Evolutionary conservation across 2,797 vertebrate species (phyloP).

Genomic region (Platyrinchus mystaceus): DNA sequence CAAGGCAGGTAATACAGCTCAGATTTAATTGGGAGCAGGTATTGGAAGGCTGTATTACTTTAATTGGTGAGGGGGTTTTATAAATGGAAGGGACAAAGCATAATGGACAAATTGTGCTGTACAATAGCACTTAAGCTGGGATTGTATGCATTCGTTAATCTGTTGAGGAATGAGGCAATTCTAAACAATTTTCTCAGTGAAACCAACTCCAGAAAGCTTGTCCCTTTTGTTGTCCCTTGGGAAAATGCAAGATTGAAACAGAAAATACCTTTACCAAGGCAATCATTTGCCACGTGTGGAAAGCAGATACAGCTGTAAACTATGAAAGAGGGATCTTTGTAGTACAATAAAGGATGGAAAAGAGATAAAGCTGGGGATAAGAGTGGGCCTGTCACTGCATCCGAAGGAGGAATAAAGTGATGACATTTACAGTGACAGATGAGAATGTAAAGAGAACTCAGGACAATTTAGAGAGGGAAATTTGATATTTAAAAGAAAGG

Average conservation of each 20-base stretch:
- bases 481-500: constrained; percentile 95
- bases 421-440: constrained; percentile 97
- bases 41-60: constrained; percentile 93
- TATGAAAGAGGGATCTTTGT: constrained; percentile 89
- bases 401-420: constrained; percentile 88
- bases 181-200: constrained; percentile 98
- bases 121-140: constrained; percentile 92
- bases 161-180: constrained; percentile 99
- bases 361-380: constrained; percentile 86
- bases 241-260: constrained; percentile 99
- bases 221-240: constrained; percentile 93
- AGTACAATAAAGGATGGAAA: constrained; percentile 86
- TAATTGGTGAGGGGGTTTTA: constrained; percentile 94
- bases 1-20: constrained; percentile 97
- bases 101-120: constrained; percentile 98
- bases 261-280: constrained; percentile 97
- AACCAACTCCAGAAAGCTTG: constrained; percentile 95
- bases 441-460: constrained; percentile 86
- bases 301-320: constrained; percentile 94
- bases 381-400: constrained; percentile 87
- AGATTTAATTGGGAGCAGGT: constrained; percentile 97
- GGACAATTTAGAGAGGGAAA: constrained; percentile 87
- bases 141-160: constrained; percentile 99
- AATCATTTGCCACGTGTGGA: constrained; percentile 98
- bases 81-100: constrained; percentile 99